Percentiles rank a stretch among this genome's conserved stretches.
phyloP scores from a whole-genome alignment of 2,113 vertebrate species.

The Pristiophorus japonicus region DNA sequence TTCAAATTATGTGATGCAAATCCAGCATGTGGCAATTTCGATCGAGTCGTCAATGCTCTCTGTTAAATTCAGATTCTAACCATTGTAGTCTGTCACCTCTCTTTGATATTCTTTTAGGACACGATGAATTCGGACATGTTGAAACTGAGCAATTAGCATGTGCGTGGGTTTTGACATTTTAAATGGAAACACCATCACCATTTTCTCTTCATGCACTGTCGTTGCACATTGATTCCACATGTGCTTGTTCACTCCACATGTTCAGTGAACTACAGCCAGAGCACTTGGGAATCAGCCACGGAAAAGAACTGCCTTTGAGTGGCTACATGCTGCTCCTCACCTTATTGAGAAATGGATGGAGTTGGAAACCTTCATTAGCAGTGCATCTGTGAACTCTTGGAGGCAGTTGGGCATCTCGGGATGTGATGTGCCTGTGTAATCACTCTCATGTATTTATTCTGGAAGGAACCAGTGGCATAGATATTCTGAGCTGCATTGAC shows the following conservation, averaged over 20 bases:
- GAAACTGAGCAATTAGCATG: neutral
- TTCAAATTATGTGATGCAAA: no score
- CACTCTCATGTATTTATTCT: neutral
- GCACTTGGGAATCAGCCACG: neutral
- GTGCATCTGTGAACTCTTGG: neutral
- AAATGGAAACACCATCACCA: neutral
- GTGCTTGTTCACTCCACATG: neutral
- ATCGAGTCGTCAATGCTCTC: no score
- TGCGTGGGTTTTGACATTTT: neutral
- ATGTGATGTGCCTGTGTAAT: neutral
- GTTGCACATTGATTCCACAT: neutral
- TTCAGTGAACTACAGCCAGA: neutral
- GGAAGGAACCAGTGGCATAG: neutral
- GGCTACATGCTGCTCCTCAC: neutral
- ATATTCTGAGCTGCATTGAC: slow-evolving; percentile 12
- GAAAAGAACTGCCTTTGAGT: neutral
- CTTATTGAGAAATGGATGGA: neutral
- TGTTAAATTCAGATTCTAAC: neutral
- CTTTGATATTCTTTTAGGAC: neutral
- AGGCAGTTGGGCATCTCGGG: neutral
- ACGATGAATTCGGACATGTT: neutral
- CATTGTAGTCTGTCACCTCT: neutral
- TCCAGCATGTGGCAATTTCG: no score
- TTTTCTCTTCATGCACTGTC: no score
- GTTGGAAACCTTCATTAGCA: neutral